Evolutionary conservation across 2,113 vertebrate genomes (phyloP).

Genomic region (Engraulis encrasicolus): DNA sequence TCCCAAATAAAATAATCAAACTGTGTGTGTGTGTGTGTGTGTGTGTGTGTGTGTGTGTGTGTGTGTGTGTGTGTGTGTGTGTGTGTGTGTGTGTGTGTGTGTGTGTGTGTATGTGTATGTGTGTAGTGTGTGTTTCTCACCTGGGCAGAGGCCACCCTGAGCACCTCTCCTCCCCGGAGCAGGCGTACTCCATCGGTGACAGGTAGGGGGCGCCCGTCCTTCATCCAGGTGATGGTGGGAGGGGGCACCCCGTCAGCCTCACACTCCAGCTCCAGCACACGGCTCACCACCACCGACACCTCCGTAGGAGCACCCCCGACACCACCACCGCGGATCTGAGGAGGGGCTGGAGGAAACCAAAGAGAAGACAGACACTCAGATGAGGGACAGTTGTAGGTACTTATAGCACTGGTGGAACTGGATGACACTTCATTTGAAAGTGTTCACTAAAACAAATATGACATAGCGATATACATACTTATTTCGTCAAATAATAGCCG

Average conservation of each 20-base stretch:
- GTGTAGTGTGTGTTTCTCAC: conserved; percentile 59
- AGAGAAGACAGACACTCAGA: not conserved
- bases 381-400: too few species aligned
- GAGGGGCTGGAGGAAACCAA: conserved; percentile 80
- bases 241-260: conserved; percentile 83
- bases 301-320: conserved; percentile 81
- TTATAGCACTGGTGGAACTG: too few species aligned
- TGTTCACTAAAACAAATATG: too few species aligned
- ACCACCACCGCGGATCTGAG: conserved; percentile 88
- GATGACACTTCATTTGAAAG: too few species aligned
- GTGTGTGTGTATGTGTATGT: not conserved
- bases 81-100: not conserved
- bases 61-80: not conserved
- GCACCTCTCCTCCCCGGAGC: conserved; percentile 78
- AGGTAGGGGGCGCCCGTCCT: conserved; percentile 86
- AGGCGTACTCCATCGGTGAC: conserved; percentile 77
- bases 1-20: too few species aligned
- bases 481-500: too few species aligned
- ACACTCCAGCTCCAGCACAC: conserved; percentile 86
- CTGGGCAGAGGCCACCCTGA: conserved; percentile 85
- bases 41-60: not conserved
- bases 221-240: conserved; percentile 92
- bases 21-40: not conserved
- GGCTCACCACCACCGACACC: conserved; percentile 85
- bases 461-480: too few species aligned